Evolutionary conservation across 92 coral and sea anemone genomes (phyloP), one percentile per base, ranked within the genome.

Genomic region (Zoanthus sansibaricus): DNA sequence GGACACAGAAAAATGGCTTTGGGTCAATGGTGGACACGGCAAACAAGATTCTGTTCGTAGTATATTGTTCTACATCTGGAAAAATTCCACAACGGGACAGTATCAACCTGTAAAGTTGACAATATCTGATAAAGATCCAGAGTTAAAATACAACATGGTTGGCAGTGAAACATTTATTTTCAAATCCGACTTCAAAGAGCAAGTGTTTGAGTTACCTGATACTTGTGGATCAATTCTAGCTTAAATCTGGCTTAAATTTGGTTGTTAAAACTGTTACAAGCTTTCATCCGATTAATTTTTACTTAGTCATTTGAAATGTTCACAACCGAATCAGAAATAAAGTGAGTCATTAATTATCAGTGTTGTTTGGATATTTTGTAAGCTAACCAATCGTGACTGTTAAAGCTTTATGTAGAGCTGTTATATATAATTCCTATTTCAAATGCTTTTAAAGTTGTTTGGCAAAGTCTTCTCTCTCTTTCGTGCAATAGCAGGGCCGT

Each of bases 11-110:
- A 79, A 79, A 47, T 62, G 73, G 73, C 20, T 61, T 9, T 79
- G 84, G 84, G 42, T 61, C 30, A 42, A 61, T 16, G 73, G 84
- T 7, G 84, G 84, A 0, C 84, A 62, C 72, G 62, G 62, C 73
- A 62, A 6, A 32, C 17, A 64, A 5, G 84, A 79, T 9, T 20
- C 44, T 7, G 17, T 13, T n/a, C 42, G 11, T 9, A 17, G 44
- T 1, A 21, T 52, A 5, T 33, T 46, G 15, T 79, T 32, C 58
- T 16, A 79, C 49, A 5, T 79, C 9, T 79, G 84, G 84, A 20
- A 64, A 11, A 79, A 79, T 37, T 3, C 84, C 9, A 0, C 73
- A 0, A 69, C 64, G 5, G 18, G 44, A 1, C 84, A 79, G 20
- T 62, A 79, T 9, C 42, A 79, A 11, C 84, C 84, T 0, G 45